Evolutionary conservation across 2,797 vertebrate genomes (phyloP).

Genomic region (Coendou prehensilis): DNA sequence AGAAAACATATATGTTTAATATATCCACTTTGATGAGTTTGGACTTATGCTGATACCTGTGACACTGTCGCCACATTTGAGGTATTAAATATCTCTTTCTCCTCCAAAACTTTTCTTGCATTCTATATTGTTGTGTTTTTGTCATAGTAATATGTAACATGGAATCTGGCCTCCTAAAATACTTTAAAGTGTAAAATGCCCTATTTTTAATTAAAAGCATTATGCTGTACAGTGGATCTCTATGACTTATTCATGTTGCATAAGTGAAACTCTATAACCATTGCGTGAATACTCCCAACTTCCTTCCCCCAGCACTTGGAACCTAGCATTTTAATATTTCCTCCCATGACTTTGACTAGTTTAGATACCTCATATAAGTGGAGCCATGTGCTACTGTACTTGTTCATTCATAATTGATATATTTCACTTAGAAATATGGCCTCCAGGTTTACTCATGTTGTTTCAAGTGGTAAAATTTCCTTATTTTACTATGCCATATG

Average conservation of each 20-base stretch:
- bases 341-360: not conserved
- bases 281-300: not conserved
- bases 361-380: not conserved
- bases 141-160: not conserved
- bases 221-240: not conserved
- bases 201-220: not conserved
- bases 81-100: not conserved
- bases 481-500: too few species aligned
- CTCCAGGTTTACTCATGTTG: not conserved
- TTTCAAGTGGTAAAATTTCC: not conserved
- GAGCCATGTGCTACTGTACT: not conserved
- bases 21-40: not conserved
- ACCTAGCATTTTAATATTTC: not conserved
- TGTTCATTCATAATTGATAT: not conserved
- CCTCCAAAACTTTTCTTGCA: not conserved
- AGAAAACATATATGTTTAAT: not conserved
- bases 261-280: not conserved
- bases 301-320: too few species aligned
- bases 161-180: not conserved
- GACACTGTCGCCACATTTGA: not conserved
- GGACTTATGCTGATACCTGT: not conserved
- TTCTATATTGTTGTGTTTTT: not conserved
- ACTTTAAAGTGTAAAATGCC: not conserved
- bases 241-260: not conserved
- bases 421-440: not conserved